Conservation (phyloP, 2,888 invertebrate genomes). For the Leptinotarsa peninsularis region DNA sequence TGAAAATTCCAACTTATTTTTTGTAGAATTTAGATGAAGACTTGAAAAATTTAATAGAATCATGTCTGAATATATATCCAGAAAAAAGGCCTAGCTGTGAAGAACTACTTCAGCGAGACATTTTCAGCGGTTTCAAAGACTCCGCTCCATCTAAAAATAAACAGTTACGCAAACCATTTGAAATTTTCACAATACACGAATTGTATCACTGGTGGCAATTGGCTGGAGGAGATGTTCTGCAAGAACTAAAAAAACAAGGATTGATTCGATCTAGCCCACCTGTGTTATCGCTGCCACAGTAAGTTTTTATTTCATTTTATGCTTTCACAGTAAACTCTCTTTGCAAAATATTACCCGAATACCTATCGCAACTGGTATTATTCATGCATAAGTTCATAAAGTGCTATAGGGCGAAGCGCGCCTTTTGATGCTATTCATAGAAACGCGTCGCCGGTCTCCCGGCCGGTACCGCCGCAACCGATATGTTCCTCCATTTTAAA, state of each 20-base stretch:
- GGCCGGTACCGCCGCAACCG: no score
- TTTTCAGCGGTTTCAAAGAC: conserved; percentile 67
- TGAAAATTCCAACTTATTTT: conserved; percentile 31
- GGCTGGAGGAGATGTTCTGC: conserved; percentile 93
- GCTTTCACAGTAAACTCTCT: no score
- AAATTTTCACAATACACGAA: conserved; percentile 75
- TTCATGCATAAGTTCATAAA: no score
- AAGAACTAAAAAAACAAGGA: conserved; percentile 90
- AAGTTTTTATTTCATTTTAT: conserved; percentile 56
- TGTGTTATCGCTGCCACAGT: conserved; percentile 83
- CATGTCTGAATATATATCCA: conserved; percentile 78
- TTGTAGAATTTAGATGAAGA: conserved; percentile 71
- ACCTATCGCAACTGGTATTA: no score
- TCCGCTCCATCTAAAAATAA: conserved; percentile 52
- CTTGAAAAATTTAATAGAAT: conserved; percentile 74
- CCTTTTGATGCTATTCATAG: no score
- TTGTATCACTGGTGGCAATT: conserved; percentile 96
- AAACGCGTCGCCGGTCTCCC: no score
- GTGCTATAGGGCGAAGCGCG: no score
- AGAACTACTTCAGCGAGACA: conserved; percentile 70
- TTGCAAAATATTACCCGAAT: no score
- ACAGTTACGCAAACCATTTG: conserved; percentile 59
- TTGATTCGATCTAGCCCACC: conserved; percentile 88
- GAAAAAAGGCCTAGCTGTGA: conserved; percentile 72
- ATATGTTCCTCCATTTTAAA: no score